Base-by-base conservation (phyloP, 1,140 invertebrate species). In the Polypedilum vanderplanki region DNA sequence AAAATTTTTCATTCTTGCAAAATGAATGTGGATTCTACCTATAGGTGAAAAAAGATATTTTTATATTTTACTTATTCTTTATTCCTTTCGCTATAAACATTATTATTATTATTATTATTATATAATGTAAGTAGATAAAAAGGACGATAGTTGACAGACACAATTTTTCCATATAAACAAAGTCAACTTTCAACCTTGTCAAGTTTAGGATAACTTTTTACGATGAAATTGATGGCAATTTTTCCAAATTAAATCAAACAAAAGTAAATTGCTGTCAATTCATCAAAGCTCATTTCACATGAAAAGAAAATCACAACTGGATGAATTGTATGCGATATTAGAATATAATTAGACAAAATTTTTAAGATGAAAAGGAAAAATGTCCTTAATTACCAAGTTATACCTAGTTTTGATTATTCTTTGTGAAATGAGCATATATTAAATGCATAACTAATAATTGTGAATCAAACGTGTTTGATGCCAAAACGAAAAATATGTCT, bases 1-100 rank as follows among this genome's bases (percentile, higher is more conserved):
- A 7, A 57, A 57, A 70, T 70, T 70, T 70, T 70, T 70, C 65
- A 70, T 70, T 70, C 65, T 70, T 70, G 65, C 65, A 70, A 70
- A 70, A 70, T 70, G 65, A 70, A 70, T 70, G 65, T 18, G 65
- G 24, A 33, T 33, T 33, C 24, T 33, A 33, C 24, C 5, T 33
- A n/a, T n/a, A 33, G 24, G 24, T 33, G 24, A 33, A 57, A 57
- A 57, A 57, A n/a, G n/a, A n/a, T 57, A 57, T 57, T 57, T 33
- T 33, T 33, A 33, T 33, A 33, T 33, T 33, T 33, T 12, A 57
- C 12, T 57, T 57, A 57, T 57, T 57, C n/a, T 57, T 57, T 57
- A 57, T 57, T 57, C 12, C 46, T 57, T 57, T 57, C 46, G 46
- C 46, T 57, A 57, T 33, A 33, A 1, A 33, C 5, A 33, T 15